These are phyloP conservation scores for Nasua narica DNA, from an alignment of 2,797 vertebrate species.

Conservation along the genomic window DNA sequence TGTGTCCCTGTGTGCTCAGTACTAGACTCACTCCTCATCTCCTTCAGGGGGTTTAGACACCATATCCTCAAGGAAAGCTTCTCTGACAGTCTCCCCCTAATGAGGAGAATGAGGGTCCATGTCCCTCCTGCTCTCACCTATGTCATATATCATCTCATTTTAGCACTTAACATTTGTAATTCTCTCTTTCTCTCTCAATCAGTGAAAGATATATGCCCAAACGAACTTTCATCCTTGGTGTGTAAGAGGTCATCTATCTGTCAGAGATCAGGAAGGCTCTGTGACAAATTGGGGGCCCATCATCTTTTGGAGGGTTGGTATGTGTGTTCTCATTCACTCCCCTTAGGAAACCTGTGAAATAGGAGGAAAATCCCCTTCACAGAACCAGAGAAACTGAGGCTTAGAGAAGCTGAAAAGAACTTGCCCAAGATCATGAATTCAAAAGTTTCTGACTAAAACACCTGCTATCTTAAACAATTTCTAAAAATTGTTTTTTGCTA, in stretches of 20 bases:
- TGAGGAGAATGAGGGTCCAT: not conserved
- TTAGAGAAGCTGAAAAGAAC: not conserved
- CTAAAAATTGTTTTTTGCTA: not conserved
- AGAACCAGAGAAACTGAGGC: not conserved
- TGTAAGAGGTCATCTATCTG: not conserved
- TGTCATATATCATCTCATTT: not conserved
- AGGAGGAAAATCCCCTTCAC: not conserved
- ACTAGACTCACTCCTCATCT: not conserved
- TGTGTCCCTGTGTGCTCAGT: not conserved
- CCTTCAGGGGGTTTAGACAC: not conserved
- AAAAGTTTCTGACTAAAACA: not conserved
- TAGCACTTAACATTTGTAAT: not conserved
- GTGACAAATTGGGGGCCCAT: not conserved
- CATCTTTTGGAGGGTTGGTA: not conserved
- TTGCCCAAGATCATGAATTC: not conserved
- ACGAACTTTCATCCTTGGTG: not conserved
- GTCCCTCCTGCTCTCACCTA: not conserved
- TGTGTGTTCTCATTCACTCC: not conserved
- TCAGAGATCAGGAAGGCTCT: not conserved
- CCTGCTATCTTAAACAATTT: not conserved
- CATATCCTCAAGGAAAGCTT: not conserved
- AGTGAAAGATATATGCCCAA: not conserved
- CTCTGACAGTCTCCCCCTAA: not conserved
- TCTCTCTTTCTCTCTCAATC: not conserved
- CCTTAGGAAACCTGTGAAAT: not conserved